Base-by-base conservation (phyloP, 2,113 vertebrate species). In the Sinosuthora webbiana region DNA sequence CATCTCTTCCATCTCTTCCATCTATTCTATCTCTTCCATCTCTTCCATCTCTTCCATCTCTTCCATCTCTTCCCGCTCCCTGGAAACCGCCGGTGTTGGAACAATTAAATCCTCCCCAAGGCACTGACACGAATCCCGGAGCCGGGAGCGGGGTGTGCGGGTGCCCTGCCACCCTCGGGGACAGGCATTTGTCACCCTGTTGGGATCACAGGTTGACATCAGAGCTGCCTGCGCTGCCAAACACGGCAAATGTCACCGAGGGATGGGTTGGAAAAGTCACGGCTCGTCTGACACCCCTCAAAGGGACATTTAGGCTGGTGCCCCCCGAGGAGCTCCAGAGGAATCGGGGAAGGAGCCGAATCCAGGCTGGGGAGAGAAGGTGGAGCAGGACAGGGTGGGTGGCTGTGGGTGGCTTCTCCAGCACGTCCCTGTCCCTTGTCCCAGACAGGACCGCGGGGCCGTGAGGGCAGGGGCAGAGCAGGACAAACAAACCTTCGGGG, bases 401-500 rank as follows among this genome's bases (percentile, higher is more conserved):
- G 30, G 28, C 8, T 45, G 44, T 45, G 44, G 10, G 44, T 45
- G 44, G 45, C 45, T 63, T 28, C 45, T 49, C 12, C 4, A 3
- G 17, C 31, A 5, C 0, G 0, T 30, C 27, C 45, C 23, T 28
- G 41, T 16, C 24, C 70, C 6, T 3, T 35, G 24, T 41, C 42
- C 50, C 76, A 28, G 30, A 6, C 14, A 44, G 28, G 10, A 62
- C 12, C 37, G 31, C 0, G 21, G 56, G 45, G 22, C 14, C 2
- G 7, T 27, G 53, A 52, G 63, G 30, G 15, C 15, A 62, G 19
- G 35, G 33, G 13, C 35, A 8, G 9, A 15, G 10, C 13, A 44
- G 24, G 21, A 16, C 39, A 79, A 28, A 47, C 13, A 8, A 7
- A 49, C 35, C 44, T 33, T 9, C 15, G 25, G 55, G 11, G 6